Evolutionary conservation across 2,113 vertebrate genomes (phyloP), one percentile per base, ranked within the genome.

Genomic region (Prolemur simus): DNA sequence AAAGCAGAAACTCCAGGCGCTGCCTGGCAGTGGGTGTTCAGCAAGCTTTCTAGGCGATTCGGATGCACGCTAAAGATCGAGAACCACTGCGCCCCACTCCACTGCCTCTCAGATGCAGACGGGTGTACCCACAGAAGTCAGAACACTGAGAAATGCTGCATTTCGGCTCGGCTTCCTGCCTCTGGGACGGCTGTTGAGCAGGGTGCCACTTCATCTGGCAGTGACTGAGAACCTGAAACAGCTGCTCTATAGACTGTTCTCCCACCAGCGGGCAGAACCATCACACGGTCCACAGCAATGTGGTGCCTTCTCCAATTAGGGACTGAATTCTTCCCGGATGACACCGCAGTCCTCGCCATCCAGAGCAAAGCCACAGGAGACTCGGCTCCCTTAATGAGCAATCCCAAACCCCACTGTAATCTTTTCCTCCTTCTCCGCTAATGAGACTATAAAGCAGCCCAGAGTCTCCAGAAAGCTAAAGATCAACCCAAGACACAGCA

Each of bases 241-340:
- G 89, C 95, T 58, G 42, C 58, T 47, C 15, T 52, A 11, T 0
- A 12, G 58, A 17, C n/a, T 34, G 0, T 56, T 82, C 84, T 56
- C 77, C 68, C 73, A 17, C 17, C 88, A 77, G 83, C 87, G 32
- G 29, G n/a, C 42, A n/a, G 47, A 69, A 66, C 39, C 71, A 32
- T 29, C 12, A 64, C 45, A 39, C 0, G 0, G 82, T n/a, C 74
- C 82, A 18, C 42, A 63, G 95, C 74, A 66, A 58, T 5, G 4
- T 42, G 94, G 96, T 91, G 96, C 93, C 95, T 96, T 69, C 91
- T 84, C 58, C 92, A 96, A 69, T 97, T 82, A 97, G 71, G 76
- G 91, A 52, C 29, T 27, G 77, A 58, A 98, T 95, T 96, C 91
- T 92, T 95, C 92, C 91, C 45, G 45, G 42, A 86, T 89, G 91